Percentiles rank a stretch among this genome's conserved stretches.
Evolutionary conservation across 2,113 vertebrate genomes (phyloP).

Genomic region (Microcebus murinus): DNA sequence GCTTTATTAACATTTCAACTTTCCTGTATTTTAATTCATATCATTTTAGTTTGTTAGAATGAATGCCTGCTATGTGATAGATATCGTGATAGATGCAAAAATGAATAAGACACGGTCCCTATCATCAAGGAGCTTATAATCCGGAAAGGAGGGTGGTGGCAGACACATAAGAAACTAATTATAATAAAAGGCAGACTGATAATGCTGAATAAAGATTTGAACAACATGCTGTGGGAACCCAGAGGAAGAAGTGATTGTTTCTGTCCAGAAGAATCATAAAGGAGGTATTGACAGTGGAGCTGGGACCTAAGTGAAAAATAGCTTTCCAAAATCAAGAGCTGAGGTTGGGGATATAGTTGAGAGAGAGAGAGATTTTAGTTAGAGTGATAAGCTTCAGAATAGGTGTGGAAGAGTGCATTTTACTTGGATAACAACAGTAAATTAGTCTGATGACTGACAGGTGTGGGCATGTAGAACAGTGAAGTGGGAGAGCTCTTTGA

Average conservation of each 20-base stretch:
- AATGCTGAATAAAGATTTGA: constrained; percentile 64
- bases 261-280: constrained; percentile 39
- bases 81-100: constrained; percentile 68
- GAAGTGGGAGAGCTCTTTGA: constrained; percentile 20
- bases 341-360: neutral
- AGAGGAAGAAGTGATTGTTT: constrained; percentile 49
- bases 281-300: constrained; percentile 24
- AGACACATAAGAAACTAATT: constrained; percentile 58
- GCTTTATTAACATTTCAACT: constrained; percentile 68
- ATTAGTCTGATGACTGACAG: neutral
- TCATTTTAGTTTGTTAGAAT: constrained; percentile 67
- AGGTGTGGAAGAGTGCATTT: neutral
- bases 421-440: constrained; percentile 18
- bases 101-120: constrained; percentile 84
- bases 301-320: constrained; percentile 9
- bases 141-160: constrained; percentile 63
- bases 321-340: neutral
- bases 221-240: constrained; percentile 64
- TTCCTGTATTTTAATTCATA: constrained; percentile 66
- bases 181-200: constrained; percentile 38
- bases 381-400: neutral
- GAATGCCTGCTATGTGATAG: constrained; percentile 68
- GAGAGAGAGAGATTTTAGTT: constrained; percentile 23
- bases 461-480: neutral
- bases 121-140: constrained; percentile 76